These are phyloP conservation scores for Trichogramma dendrolimi DNA, from an alignment of 2,888 invertebrate species.

Conservation along the genomic window DNA sequence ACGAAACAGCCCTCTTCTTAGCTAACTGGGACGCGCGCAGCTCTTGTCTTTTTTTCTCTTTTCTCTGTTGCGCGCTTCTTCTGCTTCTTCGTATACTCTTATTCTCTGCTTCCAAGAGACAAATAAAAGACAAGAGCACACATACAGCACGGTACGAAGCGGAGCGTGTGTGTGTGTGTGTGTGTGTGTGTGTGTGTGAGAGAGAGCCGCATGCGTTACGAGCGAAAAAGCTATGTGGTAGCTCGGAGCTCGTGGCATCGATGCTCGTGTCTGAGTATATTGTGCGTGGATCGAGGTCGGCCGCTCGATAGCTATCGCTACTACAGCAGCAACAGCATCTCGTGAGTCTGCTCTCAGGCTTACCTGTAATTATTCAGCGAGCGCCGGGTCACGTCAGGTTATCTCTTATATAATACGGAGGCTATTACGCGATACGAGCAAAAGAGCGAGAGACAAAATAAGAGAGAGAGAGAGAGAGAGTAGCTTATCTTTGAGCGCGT, in stretches of 20 bases:
- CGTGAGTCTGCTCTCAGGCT: conserved; percentile 34
- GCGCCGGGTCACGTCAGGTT: conserved; percentile 41
- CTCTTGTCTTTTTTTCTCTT: no score
- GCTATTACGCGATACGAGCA: no score
- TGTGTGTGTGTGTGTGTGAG: conserved; percentile 8
- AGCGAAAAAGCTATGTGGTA: conserved; percentile 29
- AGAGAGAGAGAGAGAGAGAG: no score
- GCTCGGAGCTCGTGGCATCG: conserved; percentile 3
- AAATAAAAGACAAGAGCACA: conserved; percentile 9
- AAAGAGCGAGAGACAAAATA: no score
- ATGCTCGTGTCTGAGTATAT: no score
- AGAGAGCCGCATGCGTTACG: conserved; percentile 12
- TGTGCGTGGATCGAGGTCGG: conserved; percentile 30
- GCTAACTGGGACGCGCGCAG: conserved; percentile 28
- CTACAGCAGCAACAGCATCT: conserved; percentile 22
- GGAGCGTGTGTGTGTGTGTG: conserved; percentile 1
- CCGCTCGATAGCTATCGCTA: conserved; percentile 39
- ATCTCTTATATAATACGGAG: conserved; percentile 29
- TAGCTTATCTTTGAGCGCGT: no score
- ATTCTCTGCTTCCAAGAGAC: conserved; percentile 13
- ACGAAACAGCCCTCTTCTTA: conserved; percentile 40
- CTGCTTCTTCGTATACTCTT: not conserved
- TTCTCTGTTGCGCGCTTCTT: not conserved
- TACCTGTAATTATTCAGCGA: conserved; percentile 51
- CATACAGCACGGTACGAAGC: conserved; percentile 11